Evolutionary conservation across 2,888 invertebrate species (phyloP).

Genomic region (Oxycera nigricornis): DNA sequence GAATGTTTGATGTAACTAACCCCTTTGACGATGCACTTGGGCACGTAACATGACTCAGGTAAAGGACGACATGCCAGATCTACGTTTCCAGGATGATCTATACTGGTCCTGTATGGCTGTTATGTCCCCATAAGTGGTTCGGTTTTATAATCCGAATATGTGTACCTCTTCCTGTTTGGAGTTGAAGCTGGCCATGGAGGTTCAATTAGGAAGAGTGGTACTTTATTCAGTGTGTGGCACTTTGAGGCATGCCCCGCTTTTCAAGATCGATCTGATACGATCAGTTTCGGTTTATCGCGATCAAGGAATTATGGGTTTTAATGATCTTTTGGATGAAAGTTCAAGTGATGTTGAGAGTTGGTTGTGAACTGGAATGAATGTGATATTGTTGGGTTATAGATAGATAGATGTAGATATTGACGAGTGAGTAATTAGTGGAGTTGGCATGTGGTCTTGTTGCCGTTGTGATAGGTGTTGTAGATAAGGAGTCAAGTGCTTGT

Average conservation of each 20-base stretch:
- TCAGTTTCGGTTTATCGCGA: slow-evolving; percentile 45
- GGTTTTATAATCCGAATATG: slow-evolving; percentile 30
- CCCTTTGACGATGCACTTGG: not conserved
- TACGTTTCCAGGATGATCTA: too few relatives aligned
- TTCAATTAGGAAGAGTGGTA: slow-evolving; percentile 21
- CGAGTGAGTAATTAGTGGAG: slow-evolving; percentile 31
- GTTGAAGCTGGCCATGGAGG: slow-evolving; percentile 1
- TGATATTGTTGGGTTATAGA: too few relatives aligned
- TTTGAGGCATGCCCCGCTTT: not conserved
- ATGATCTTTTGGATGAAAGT: slow-evolving; percentile 13
- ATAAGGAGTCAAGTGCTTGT: not conserved
- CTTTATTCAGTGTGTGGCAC: slow-evolving; percentile 15
- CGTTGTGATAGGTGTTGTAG: not conserved
- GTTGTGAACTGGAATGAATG: slow-evolving; percentile 8
- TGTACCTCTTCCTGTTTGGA: slow-evolving; percentile 37
- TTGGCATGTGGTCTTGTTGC: not conserved
- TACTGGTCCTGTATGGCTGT: not conserved
- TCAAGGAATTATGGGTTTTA: slow-evolving; percentile 38
- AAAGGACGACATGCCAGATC: too few relatives aligned
- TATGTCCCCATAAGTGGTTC: slow-evolving; percentile 17
- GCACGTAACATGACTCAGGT: not conserved
- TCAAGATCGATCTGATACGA: slow-evolving; percentile 40
- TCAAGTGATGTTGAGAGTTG: slow-evolving; percentile 26
- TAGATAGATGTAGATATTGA: slow-evolving; percentile 13
- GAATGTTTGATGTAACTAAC: slow-evolving; percentile 11